Base-by-base conservation (phyloP, 2,113 vertebrate genomes). In the Hippopotamus amphibius region DNA sequence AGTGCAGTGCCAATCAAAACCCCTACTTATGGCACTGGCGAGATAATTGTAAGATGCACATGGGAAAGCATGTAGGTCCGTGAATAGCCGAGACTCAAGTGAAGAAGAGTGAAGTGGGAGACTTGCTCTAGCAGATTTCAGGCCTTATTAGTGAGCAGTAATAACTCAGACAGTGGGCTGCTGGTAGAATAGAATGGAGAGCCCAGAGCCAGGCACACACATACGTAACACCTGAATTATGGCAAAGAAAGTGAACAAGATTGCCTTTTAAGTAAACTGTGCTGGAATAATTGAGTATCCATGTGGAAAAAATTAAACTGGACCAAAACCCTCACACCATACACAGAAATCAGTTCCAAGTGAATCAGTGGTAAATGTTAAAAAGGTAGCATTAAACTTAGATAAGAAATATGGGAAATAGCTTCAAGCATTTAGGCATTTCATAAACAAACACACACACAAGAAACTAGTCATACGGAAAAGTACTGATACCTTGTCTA, bases 11-110 rank as follows among this genome's bases (percentile, higher is more conserved):
- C 61, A 15, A 9, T 5, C 63, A 1, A 17, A 19, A 37, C 30
- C 46, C 14, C 50, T 5, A 2, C 26, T 3, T 6, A 17, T 9
- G 22, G 5, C 26, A 41, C 0, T 3, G 7, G 19, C 50, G 46
- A 53, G 71, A 22, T 43, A 41, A 69, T 14, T 33, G 11, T 22
- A 28, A 65, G 30, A 8, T 26, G 6, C 21, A 17, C 10, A 21
- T 7, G 59, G 41, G 33, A 50, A 50, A 15, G 50, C 26, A 57
- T 37, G 37, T n/a, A 69, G 65, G 76, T n/a, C 5, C 8, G 1
- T 19, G 41, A 8, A 33, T 10, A 55, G 26, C 37, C 28, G 13
- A 19, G 26, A 30, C 30, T 22, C 7, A 6, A 37, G 22, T 21
- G 12, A 69, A 28, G 19, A 10, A 85, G 69, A 90, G 6, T 22